Evolutionary conservation across 92 coral and sea anemone species (phyloP).

Genomic region (Porites cylindrica): DNA sequence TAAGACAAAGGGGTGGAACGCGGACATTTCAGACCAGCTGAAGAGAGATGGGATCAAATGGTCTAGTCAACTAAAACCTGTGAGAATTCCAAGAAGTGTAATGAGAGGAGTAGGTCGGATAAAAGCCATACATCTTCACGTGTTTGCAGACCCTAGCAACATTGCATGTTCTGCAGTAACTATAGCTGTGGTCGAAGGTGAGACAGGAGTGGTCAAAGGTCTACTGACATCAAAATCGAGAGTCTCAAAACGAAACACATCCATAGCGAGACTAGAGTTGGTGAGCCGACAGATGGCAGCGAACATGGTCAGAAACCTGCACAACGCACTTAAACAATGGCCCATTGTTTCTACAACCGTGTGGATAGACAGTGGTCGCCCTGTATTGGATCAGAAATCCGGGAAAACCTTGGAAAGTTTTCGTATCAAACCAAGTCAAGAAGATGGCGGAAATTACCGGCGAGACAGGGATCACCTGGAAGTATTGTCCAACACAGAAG

Average conservation of each 20-base stretch:
- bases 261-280: slow-evolving; percentile 74
- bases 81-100: slow-evolving; percentile 58
- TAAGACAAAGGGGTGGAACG: slow-evolving; percentile 64
- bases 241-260: slow-evolving; percentile 76
- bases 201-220: slow-evolving; percentile 61
- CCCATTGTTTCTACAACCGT: slow-evolving; percentile 48
- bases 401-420: slow-evolving; percentile 68
- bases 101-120: slow-evolving; percentile 22
- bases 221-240: slow-evolving; percentile 70
- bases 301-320: slow-evolving; percentile 57
- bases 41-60: slow-evolving; percentile 59
- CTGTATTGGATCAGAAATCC: slow-evolving; percentile 78
- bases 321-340: slow-evolving; percentile 55
- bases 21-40: slow-evolving; percentile 33
- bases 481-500: slow-evolving; percentile 2
- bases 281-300: slow-evolving; percentile 73
- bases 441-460: slow-evolving; percentile 67
- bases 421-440: slow-evolving; percentile 65
- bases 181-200: slow-evolving; percentile 64
- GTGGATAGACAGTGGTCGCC: slow-evolving; percentile 69
- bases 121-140: slow-evolving; percentile 59
- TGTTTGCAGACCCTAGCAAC: slow-evolving; percentile 80
- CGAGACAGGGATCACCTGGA: slow-evolving; percentile 63
- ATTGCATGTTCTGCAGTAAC: slow-evolving; percentile 70
- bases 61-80: slow-evolving; percentile 63